phyloP scores from a whole-genome alignment of 2,797 vertebrate species.

The Notolabrus celidotus region DNA sequence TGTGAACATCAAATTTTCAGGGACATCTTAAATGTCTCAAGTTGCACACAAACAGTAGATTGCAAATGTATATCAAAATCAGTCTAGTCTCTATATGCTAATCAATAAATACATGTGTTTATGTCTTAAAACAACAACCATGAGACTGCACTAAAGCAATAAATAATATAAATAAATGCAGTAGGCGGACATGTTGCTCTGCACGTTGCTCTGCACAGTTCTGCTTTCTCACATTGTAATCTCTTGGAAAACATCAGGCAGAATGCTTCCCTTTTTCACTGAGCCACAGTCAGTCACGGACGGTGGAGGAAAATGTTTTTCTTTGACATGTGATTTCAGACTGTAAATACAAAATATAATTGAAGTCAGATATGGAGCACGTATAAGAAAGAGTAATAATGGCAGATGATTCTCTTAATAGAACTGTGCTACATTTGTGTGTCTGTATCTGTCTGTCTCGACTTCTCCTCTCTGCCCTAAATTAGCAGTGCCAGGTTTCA shows the following conservation, averaged over 20 bases:
- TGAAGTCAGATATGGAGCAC: not conserved
- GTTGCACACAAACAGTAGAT: not conserved
- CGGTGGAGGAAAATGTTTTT: not conserved
- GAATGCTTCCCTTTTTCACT: not conserved
- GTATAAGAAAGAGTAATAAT: too few relatives aligned
- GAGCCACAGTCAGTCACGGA: not conserved
- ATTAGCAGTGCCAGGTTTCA: conserved; percentile 74
- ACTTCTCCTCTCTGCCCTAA: conserved; percentile 56
- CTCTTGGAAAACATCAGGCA: not conserved
- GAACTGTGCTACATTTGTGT: not conserved
- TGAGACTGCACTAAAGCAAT: not conserved
- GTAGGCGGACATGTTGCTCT: not conserved
- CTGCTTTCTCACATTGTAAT: not conserved
- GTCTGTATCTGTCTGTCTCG: conserved; percentile 36
- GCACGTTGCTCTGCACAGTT: not conserved
- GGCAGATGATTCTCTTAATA: not conserved
- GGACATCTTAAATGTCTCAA: too few relatives aligned
- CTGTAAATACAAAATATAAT: not conserved
- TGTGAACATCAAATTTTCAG: too few relatives aligned
- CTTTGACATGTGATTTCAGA: not conserved
- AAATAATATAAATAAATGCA: not conserved
- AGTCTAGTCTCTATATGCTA: not conserved
- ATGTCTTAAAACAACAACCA: not conserved
- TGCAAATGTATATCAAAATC: not conserved
- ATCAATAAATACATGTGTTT: not conserved